These are phyloP conservation scores for Nasonia giraulti DNA, from an alignment of 1,140 invertebrate genomes.

Conservation along the genomic window DNA sequence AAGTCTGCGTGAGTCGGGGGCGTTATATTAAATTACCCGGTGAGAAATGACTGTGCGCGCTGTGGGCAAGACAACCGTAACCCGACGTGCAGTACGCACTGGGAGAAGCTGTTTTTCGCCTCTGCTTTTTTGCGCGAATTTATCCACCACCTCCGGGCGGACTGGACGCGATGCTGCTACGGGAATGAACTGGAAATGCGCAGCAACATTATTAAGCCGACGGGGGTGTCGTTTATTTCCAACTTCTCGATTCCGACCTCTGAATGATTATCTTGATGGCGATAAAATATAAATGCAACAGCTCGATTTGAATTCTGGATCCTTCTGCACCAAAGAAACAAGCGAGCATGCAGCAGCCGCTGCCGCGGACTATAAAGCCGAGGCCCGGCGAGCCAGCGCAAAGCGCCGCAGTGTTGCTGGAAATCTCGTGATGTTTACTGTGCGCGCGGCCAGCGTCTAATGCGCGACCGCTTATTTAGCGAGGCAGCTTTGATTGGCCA, in stretches of 20 bases:
- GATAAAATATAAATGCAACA: too few species aligned
- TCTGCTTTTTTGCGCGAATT: constrained; percentile 12
- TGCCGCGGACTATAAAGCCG: neutral
- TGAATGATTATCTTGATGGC: too few species aligned
- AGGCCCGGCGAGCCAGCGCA: neutral
- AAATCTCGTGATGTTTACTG: neutral
- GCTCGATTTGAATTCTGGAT: neutral
- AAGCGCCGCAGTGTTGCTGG: neutral
- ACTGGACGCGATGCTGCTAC: too few species aligned
- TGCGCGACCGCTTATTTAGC: neutral
- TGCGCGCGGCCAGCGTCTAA: constrained; percentile 38
- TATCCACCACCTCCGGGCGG: neutral
- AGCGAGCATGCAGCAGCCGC: neutral
- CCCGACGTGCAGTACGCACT: constrained; percentile 29
- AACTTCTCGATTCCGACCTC: too few species aligned
- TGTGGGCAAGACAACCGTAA: constrained; percentile 40
- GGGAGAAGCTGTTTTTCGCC: neutral
- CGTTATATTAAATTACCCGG: constrained; percentile 57
- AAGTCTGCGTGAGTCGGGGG: neutral
- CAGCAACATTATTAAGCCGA: too few species aligned
- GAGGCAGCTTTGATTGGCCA: neutral
- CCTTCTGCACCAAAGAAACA: neutral
- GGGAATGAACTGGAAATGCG: too few species aligned
- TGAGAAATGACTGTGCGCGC: constrained; percentile 54
- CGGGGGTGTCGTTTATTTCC: too few species aligned